Evolutionary conservation across 2,797 vertebrate genomes (phyloP), one percentile per base, ranked within the genome.

Genomic region (Takifugu ocellatus): DNA sequence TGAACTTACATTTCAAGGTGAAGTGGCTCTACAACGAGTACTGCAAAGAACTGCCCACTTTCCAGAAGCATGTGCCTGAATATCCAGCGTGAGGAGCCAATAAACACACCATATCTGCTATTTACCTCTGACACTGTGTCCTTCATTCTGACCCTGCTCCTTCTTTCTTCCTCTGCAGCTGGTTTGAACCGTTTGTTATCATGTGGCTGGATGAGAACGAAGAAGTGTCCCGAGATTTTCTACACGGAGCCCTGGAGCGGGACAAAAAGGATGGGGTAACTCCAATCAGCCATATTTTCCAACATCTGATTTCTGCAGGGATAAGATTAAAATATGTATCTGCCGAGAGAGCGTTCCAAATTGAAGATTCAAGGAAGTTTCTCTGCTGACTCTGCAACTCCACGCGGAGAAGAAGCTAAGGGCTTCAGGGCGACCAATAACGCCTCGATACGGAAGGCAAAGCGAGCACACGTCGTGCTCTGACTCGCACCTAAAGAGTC

Each of bases 1-100:
- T 99, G 97, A 99, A 98, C 86, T 89, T 99, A 71, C 97, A 99
- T 91, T 99, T 99, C 87, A 99, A 99, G 83, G 97, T 98, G 74
- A 99, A 98, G 88, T 99, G 97, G 97, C 88, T 99, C 0, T 98
- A 97, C 77, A 99, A 98, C 0, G 97, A 99, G 72, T 99, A 99
- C 2, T 95, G 95, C 87, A 93, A 94, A 0, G 97, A 99, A 53
- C 92, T 99, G 74, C 74, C 91, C 36, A 90, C 93, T 72, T 98
- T 96, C 88, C 94, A 94, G 88, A 94, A 88, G 72, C 91, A 93
- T 0, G 97, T 99, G 50, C 97, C 97, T 0, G 96, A 99, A 73
- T 99, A 99, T 77, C 88, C 88, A 31, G 86, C 90, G 90, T 92
- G 56, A 87, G 90, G 83, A 26, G 58, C 56, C 54, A 26, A 54